A percentile compares a stretch with the other conserved stretches of the same genome.
phyloP scores from a whole-genome alignment of 2,888 invertebrate genomes.

The Aricia artaxerxes region DNA sequence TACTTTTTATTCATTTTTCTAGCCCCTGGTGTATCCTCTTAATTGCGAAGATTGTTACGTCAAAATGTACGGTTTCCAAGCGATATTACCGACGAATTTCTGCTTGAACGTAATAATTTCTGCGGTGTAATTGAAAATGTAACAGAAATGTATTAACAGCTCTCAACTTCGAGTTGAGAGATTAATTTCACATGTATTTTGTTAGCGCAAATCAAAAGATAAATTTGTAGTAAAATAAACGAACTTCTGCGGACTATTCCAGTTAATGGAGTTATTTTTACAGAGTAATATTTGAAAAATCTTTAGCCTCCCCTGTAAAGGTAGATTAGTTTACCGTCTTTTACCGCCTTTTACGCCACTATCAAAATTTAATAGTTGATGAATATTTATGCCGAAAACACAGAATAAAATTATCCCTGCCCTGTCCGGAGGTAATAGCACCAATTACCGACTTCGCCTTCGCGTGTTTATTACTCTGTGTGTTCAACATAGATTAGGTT shows the following conservation, averaged over 20 bases:
- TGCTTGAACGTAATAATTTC: too few species aligned
- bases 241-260: not conserved
- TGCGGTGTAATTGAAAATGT: constrained; percentile 7
- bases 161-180: not conserved
- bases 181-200: not conserved
- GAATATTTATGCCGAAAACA: constrained; percentile 19
- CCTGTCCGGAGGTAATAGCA: constrained; percentile 23
- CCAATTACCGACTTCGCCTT: constrained; percentile 20
- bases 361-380: constrained; percentile 19
- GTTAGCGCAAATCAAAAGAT: not conserved
- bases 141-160: constrained; percentile 23
- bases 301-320: too few species aligned
- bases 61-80: too few species aligned
- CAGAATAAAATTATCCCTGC: constrained; percentile 22
- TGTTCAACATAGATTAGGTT: not conserved
- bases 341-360: not conserved
- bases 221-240: not conserved
- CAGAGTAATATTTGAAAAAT: too few species aligned
- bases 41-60: too few species aligned
- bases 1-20: too few species aligned
- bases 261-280: too few species aligned
- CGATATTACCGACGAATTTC: too few species aligned
- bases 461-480: constrained; percentile 24
- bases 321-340: not conserved
- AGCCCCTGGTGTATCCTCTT: too few species aligned